Percentiles rank a stretch among this genome's conserved stretches.
These are phyloP conservation scores for Yponomeuta malinellus DNA, from an alignment of 2,888 invertebrate species.

Conservation along the genomic window DNA sequence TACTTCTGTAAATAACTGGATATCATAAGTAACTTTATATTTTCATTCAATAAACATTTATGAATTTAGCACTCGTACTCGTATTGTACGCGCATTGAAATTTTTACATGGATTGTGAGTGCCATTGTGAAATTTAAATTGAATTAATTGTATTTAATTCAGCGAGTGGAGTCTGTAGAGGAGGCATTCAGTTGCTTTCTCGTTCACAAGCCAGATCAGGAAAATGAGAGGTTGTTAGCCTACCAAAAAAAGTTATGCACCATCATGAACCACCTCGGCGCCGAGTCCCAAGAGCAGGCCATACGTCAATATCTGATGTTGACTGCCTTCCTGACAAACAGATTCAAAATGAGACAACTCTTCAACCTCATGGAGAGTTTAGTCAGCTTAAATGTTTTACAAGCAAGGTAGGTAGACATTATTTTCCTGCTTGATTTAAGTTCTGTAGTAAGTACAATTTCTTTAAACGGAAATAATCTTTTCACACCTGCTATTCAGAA, in stretches of 20 bases:
- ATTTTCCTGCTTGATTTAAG: no score
- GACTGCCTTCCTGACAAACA: constrained; percentile 83
- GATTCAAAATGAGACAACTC: constrained; percentile 84
- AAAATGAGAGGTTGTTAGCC: constrained; percentile 79
- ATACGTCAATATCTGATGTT: constrained; percentile 84
- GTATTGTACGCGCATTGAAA: no score
- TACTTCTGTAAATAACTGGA: no score
- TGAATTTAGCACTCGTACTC: no score
- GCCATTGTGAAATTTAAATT: no score
- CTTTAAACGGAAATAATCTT: background rate
- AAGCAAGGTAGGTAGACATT: constrained; percentile 78
- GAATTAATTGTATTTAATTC: constrained; percentile 27
- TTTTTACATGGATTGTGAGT: no score
- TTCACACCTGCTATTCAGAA: no score
- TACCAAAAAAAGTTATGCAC: constrained; percentile 82
- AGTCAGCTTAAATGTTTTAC: constrained; percentile 82
- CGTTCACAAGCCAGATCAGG: constrained; percentile 83
- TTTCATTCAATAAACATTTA: no score
- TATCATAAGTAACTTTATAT: no score
- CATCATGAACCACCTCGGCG: constrained; percentile 79
- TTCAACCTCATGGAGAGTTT: constrained; percentile 84
- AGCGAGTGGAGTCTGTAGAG: constrained; percentile 90
- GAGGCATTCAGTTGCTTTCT: constrained; percentile 93
- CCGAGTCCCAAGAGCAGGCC: constrained; percentile 84
- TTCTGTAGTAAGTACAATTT: background rate